Percentiles rank a stretch among this genome's conserved stretches.
These are phyloP conservation scores for Hiodon alosoides DNA, from an alignment of 2,113 vertebrate species.

Conservation along the genomic window DNA sequence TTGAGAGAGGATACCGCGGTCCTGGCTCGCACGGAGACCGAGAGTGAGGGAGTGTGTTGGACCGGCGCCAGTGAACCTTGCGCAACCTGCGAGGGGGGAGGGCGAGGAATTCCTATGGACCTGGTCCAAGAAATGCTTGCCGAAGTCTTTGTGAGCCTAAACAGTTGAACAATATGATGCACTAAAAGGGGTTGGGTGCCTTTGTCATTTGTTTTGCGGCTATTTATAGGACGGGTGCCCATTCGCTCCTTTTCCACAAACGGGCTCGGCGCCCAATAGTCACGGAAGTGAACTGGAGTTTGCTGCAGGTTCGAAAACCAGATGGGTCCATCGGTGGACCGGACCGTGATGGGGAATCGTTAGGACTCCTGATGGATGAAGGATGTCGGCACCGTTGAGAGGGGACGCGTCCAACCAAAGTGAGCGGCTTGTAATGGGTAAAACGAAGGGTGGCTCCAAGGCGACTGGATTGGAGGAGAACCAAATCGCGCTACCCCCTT, in stretches of 20 bases:
- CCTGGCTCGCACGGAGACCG: no score
- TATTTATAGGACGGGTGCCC: constrained; percentile 36
- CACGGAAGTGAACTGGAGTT: not conserved
- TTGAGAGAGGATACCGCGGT: no score
- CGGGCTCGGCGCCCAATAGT: constrained; percentile 8
- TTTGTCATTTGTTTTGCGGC: constrained; percentile 28
- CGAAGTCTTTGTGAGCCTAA: constrained; percentile 57
- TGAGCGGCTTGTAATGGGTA: no score
- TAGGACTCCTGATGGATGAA: no score
- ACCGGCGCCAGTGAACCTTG: constrained; percentile 34
- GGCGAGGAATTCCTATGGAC: constrained; percentile 64
- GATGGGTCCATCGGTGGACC: no score
- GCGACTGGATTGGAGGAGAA: no score
- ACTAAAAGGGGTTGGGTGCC: constrained; percentile 29
- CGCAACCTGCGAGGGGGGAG: constrained; percentile 54
- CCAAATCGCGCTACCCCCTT: no score
- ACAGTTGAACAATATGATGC: constrained; percentile 54
- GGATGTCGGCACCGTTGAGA: no score
- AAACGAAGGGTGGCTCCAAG: no score
- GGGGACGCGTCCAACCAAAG: no score
- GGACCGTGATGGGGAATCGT: no score
- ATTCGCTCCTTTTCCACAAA: constrained; percentile 3
- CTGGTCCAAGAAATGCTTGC: constrained; percentile 58
- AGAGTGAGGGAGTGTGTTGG: not conserved
- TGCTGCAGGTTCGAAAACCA: no score